Conservation (phyloP, 2,797 vertebrate genomes). For the Morelia viridis region DNA sequence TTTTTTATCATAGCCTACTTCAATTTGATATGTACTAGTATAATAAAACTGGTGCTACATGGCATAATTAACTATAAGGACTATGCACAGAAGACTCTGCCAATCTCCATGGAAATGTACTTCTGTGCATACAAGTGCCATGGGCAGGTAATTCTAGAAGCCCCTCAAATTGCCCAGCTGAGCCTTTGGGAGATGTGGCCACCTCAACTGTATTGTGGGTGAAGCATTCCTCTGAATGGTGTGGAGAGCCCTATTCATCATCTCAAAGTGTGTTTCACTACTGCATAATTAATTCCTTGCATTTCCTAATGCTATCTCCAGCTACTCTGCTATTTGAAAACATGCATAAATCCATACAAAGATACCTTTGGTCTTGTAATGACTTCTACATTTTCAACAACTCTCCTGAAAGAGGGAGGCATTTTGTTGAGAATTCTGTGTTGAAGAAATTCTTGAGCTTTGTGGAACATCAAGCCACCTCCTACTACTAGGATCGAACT, state of each 20-base stretch:
- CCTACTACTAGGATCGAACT: slow-evolving; percentile 96
- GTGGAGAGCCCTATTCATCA: neutral
- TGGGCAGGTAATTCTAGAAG: neutral
- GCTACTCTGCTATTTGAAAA: slow-evolving; percentile 1
- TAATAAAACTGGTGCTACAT: neutral
- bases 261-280: neutral
- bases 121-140: neutral
- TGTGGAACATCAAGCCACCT: slow-evolving; percentile 93
- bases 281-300: neutral
- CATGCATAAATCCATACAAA: neutral
- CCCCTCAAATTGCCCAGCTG: neutral
- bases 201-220: neutral
- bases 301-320: neutral
- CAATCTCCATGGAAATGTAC: neutral
- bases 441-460: slow-evolving; percentile 94
- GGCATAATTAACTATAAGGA: neutral
- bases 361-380: slow-evolving; percentile 94
- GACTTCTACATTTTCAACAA: slow-evolving; percentile 96
- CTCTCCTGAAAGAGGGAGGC: slow-evolving; percentile 95
- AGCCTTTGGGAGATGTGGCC: neutral
- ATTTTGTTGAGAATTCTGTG: slow-evolving; percentile 99
- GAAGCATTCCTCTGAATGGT: neutral
- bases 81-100: neutral
- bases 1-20: neutral
- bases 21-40: neutral